Conservation (phyloP, 1,140 invertebrate species). For the Gonatopus flavifemur region DNA sequence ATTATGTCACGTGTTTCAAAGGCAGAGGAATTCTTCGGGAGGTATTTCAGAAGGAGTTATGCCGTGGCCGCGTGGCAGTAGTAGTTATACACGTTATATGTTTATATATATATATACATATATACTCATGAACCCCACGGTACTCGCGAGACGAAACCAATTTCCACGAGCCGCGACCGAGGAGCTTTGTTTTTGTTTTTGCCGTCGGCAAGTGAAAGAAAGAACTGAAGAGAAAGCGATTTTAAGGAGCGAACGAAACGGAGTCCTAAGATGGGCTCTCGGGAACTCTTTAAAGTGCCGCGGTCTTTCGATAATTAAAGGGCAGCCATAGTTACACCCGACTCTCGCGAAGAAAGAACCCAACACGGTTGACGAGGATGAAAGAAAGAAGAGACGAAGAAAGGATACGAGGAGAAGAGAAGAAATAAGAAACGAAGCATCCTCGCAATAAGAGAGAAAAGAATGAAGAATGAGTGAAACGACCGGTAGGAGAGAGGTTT, state of each 20-base stretch:
- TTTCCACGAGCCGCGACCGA: constrained; percentile 35
- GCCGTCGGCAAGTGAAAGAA: constrained; percentile 4
- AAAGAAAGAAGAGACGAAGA: constrained; percentile 28
- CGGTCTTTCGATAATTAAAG: constrained; percentile 58
- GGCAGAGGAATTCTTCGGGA: no score
- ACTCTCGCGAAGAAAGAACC: constrained; percentile 4
- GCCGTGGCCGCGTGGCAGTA: no score
- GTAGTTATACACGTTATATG: no score
- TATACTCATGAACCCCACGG: constrained; percentile 8
- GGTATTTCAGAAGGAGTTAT: no score
- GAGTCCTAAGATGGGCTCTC: constrained; percentile 45
- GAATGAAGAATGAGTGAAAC: constrained; percentile 13
- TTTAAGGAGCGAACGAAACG: constrained; percentile 50
- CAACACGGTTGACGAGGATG: no score
- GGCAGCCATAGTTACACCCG: constrained; percentile 54
- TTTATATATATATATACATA: no score
- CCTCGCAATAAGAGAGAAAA: constrained; percentile 22
- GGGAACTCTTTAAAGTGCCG: constrained; percentile 55
- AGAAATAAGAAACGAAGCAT: constrained; percentile 13
- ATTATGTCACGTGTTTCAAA: no score
- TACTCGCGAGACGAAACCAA: constrained; percentile 40
- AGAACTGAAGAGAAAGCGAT: constrained; percentile 23
- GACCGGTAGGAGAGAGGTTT: constrained; percentile 25
- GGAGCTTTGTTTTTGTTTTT: constrained; percentile 42
- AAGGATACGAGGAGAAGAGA: constrained; percentile 26